Evolutionary conservation across 2,113 vertebrate species (phyloP), one percentile per base, ranked within the genome.

Genomic region (Nothoprocta perdicaria): DNA sequence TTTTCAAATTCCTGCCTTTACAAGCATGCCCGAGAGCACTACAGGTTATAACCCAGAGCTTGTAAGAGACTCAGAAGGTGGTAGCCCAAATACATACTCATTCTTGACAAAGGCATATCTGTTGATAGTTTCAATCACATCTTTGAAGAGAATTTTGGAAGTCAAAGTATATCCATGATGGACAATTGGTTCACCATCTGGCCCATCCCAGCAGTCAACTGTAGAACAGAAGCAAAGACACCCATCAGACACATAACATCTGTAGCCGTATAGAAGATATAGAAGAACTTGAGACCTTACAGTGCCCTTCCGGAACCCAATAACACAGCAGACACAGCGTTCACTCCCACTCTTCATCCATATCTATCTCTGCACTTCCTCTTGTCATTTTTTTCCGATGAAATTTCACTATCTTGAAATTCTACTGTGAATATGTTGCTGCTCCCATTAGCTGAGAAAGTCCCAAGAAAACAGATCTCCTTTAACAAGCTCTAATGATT

Each of bases 141-240:
- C 99, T 96, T 97, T 99, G 96, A 99, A 99, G 86, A 99, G 98
- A 95, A 99, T 99, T 97, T 99, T 99, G 95, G 99, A 99, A 84
- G 99, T 99, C 91, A 99, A 95, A 2, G 99, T 99, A 97, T 99
- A 99, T 87, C 99, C 99, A 0, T 99, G 99, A 93, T 99, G 99
- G 58, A 99, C 99, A 1, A 99, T 99, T 5, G 99, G 99, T 66
- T 99, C 99, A 4, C 99, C 98, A 0, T 99, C 99, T 0, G 98
- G 99, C 46, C 99, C 99, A 0, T 99, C 99, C 99, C 99, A 99
- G 94, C 99, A 99, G 97, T 99, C 99, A 94, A 99, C 99, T 99
- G 96, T 0, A 79, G 92, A 86, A 69, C 1, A 63, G 27, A 95
- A 88, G 67, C 41, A 92, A n/a, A 0, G 3, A 43, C 40, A 80